Base-by-base conservation (phyloP, 2,888 invertebrate species). In the Catocala nupta region DNA sequence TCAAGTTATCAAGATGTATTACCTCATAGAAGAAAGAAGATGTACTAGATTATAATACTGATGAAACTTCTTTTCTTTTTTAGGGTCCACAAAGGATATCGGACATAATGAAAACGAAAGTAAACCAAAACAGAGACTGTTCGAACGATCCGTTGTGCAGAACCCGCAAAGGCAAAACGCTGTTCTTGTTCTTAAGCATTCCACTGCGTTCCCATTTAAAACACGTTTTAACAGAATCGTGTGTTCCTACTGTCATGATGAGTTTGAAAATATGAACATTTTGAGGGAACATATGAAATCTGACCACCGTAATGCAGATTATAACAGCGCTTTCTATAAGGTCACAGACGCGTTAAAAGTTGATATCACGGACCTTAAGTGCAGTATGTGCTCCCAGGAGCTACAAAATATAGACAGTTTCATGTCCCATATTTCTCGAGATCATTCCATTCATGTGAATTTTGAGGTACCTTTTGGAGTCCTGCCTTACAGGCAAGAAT, bases 81-180 rank as follows among this genome's bases (percentile, higher is more conserved):
- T 92, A 92, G 93, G 93, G 84, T 77, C 89, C 83, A 84, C 85
- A 87, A 90, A 82, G 89, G 85, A 90, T 81, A 86, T 86, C 82
- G 90, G 83, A 83, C 81, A 85, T 82, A 85, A 75, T 80, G 83
- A 88, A 76, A 90, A 84, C 84, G 86, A 89, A 85, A 85, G 77
- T 86, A 93, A 89, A 88, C 89, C 90, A 82, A 92, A 91, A 91
- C 91, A 90, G 87, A 90, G 90, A 86, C 85, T 93, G 80, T 93
- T 93, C 71, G 93, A 93, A 92, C 85, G 93, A 81, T 92, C 91
- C 69, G 93, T 93, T 77, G 90, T 87, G 83, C 93, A 92, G 89
- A 93, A 92, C 68, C 93, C 93, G 49, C 92, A 91, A 77, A 87
- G 93, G 68, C 90, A 92, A 86, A 93, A 93, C 73, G 93, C 93